Evolutionary conservation across 2,888 invertebrate genomes (phyloP), one percentile per base, ranked within the genome.

Genomic region (Argyresthia albistria): DNA sequence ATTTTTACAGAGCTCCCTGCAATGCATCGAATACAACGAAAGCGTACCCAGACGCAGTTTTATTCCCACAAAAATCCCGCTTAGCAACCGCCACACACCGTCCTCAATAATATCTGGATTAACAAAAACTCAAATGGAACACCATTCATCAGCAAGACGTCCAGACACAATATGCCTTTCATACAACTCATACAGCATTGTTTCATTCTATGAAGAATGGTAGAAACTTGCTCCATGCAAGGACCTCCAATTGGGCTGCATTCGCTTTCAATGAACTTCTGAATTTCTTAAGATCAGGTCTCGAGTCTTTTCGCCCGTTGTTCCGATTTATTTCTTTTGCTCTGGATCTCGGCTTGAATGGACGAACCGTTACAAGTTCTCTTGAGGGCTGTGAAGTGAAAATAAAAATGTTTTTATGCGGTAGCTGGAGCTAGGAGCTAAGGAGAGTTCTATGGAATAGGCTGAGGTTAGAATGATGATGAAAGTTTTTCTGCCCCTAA

Each of bases 231-330:
- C 76, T 77, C 79, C 75, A 71, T 70, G 73, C 65, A 61, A 63
- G 63, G 67, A 71, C 66, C 67, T 70, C 66, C 61, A 60, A 62
- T 67, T 58, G 62, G 63, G 65, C 67, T 80, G 80, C 82, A 77
- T 79, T 80, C 76, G 71, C 72, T 50, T 50, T 83, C 78, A 83
- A 84, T 83, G 66, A 78, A 78, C 72, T 74, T 72, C 64, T 69
- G 59, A 70, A 70, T 65, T 69, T 70, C 68, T 71, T 74, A 69
- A 72, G 70, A 74, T 73, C 71, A 66, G 14, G 45, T 46, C 52
- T 52, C 39, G 46, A 66, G 70, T 73, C 67, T 58, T 56, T 58
- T 57, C 54, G 55, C 54, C 56, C 55, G 58, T 61, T 59, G 60
- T 59, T 25, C 66, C 60, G 59, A 57, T 66, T 61, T 59, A 65